Conservation (phyloP, 2,113 vertebrate species). For the Cygnus buccinator region DNA sequence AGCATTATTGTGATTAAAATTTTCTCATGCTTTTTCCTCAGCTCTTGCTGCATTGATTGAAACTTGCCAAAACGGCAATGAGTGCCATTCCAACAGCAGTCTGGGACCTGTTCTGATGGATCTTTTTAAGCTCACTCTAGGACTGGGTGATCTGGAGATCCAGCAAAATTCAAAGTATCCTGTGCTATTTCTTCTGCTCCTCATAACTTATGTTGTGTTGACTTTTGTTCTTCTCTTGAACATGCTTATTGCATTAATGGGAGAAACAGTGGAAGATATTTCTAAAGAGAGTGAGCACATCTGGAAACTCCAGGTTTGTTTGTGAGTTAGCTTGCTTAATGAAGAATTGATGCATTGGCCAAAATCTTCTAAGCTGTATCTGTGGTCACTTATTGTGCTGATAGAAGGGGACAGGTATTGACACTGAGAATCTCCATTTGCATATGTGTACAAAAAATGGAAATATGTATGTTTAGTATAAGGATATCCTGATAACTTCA, state of each 20-base stretch:
- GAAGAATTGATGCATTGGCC: neutral
- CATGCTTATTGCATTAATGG: constrained; percentile 85
- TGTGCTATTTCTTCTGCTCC: constrained; percentile 80
- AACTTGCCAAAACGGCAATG: constrained; percentile 46
- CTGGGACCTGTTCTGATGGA: constrained; percentile 79
- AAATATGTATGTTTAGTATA: neutral
- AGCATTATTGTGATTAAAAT: neutral
- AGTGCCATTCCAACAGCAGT: constrained; percentile 76
- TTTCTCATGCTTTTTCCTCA: constrained; percentile 8
- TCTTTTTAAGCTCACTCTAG: constrained; percentile 84
- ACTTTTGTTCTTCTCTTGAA: constrained; percentile 85
- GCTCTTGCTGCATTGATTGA: constrained; percentile 82
- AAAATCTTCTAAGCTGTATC: neutral
- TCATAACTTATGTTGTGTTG: constrained; percentile 80
- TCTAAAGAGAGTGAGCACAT: constrained; percentile 85
- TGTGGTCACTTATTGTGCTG: neutral
- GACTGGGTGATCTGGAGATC: constrained; percentile 82
- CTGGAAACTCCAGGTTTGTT: constrained; percentile 83
- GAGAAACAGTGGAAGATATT: constrained; percentile 83
- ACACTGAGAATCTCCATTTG: neutral
- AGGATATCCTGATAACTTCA: neutral
- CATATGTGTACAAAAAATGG: neutral
- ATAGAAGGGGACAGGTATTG: neutral
- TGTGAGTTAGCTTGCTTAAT: neutral
- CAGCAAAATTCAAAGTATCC: constrained; percentile 83